phyloP scores from a whole-genome alignment of 2,888 invertebrate species.

The Lasioglossum figueresi region DNA sequence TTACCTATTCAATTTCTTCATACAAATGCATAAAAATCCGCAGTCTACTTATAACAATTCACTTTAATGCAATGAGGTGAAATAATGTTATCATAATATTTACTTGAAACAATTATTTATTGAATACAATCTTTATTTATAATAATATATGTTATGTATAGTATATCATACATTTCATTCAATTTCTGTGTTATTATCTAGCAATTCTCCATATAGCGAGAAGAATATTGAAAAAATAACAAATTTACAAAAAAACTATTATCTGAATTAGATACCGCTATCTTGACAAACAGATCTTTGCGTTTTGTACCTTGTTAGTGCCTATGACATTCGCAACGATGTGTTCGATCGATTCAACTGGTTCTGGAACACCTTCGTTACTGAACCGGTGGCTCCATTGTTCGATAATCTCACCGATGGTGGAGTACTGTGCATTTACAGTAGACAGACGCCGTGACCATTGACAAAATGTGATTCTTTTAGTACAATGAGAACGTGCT shows the following conservation, averaged over 20 bases:
- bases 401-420: constrained; percentile 75
- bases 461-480: constrained; percentile 14
- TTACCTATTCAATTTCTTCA: too few species aligned
- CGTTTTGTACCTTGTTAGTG: constrained; percentile 84
- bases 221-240: background rate
- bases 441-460: constrained; percentile 34
- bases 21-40: too few species aligned
- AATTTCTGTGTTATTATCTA: background rate
- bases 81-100: background rate
- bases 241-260: background rate
- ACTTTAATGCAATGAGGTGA: background rate
- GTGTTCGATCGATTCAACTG: constrained; percentile 85
- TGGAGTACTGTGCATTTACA: constrained; percentile 44
- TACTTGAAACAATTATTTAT: background rate
- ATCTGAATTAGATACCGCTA: background rate
- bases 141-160: background rate
- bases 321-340: constrained; percentile 86
- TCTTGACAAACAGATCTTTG: background rate
- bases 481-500: constrained; percentile 20
- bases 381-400: constrained; percentile 84
- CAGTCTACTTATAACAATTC: background rate
- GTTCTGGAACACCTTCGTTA: constrained; percentile 85
- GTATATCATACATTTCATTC: background rate
- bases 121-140: background rate
- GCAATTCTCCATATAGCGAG: background rate